These are phyloP conservation scores for Rhimphoctona megacephalus DNA, from an alignment of 2,888 invertebrate genomes.

Conservation along the genomic window DNA sequence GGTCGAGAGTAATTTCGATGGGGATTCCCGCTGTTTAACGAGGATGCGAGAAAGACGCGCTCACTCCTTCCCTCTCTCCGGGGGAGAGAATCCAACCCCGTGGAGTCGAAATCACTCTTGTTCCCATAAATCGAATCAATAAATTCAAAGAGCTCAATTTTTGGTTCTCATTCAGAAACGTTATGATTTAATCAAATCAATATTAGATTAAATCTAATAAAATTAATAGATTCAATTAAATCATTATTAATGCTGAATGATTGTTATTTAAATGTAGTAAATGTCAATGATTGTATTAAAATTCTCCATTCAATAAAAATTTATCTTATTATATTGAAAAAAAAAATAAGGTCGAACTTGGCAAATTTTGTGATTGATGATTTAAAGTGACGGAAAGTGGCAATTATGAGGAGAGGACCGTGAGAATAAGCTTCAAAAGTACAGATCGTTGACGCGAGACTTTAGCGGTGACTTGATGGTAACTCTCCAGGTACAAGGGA, in stretches of 20 bases:
- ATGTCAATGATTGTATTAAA: background rate
- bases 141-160: background rate
- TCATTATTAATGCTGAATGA: background rate
- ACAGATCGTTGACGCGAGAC: slow-evolving; percentile 37
- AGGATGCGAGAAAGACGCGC: slow-evolving; percentile 71
- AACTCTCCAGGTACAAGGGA: slow-evolving; percentile 41
- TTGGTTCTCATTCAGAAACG: background rate
- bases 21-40: slow-evolving; percentile 78
- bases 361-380: background rate
- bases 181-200: background rate
- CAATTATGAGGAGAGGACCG: slow-evolving; percentile 17
- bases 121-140: slow-evolving; percentile 14
- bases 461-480: slow-evolving; percentile 51
- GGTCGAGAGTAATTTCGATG: slow-evolving; percentile 74
- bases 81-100: slow-evolving; percentile 50
- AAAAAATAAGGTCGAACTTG: background rate
- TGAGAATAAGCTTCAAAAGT: slow-evolving; percentile 54
- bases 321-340: background rate
- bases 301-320: background rate
- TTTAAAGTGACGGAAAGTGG: background rate
- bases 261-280: background rate
- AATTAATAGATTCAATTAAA: background rate
- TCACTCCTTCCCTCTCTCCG: slow-evolving; percentile 28
- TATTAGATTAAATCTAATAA: background rate
- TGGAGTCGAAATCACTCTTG: slow-evolving; percentile 44